These are phyloP conservation scores for Hypselothyrea guttata DNA, from an alignment of 2,888 invertebrate species.

Conservation along the genomic window DNA sequence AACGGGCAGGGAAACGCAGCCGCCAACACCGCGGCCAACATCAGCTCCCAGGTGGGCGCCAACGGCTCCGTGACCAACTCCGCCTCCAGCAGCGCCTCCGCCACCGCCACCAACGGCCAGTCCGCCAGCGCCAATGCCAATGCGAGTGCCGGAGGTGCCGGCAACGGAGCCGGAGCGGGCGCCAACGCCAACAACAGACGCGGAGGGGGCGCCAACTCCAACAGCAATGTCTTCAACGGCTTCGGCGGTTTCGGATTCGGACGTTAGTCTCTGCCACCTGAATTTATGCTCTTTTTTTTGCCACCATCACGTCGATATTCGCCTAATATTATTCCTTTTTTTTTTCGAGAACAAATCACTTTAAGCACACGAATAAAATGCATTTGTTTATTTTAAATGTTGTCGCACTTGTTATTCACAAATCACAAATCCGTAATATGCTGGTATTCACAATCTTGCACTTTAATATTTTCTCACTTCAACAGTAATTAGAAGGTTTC, in stretches of 20 bases:
- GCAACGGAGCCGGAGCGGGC: slow-evolving; percentile 34
- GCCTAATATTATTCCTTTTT: slow-evolving; percentile 13
- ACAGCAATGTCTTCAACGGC: slow-evolving; percentile 1
- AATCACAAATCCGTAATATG: too few relatives aligned
- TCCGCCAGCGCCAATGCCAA: slow-evolving; percentile 65
- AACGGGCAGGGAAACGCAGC: slow-evolving; percentile 66
- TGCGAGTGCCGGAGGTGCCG: slow-evolving; percentile 54
- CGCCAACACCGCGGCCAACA: slow-evolving; percentile 70
- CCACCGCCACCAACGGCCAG: slow-evolving; percentile 63
- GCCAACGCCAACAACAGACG: slow-evolving; percentile 41
- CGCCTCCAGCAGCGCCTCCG: slow-evolving; percentile 75
- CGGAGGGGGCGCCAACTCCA: slow-evolving; percentile 22
- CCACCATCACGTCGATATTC: slow-evolving; percentile 12
- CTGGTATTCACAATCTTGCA: too few relatives aligned
- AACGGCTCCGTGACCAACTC: slow-evolving; percentile 72
- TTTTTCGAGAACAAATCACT: slow-evolving; percentile 44
- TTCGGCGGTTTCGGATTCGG: slow-evolving; percentile 44
- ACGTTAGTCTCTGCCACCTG: slow-evolving; percentile 46
- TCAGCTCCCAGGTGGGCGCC: slow-evolving; percentile 65
- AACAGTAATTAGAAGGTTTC: too few relatives aligned
- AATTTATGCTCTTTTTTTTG: slow-evolving; percentile 6
- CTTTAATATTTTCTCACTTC: too few relatives aligned
- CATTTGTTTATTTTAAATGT: slow-evolving; percentile 47
- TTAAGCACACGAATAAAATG: slow-evolving; percentile 51
- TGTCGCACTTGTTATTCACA: slow-evolving; percentile 2